Base-by-base conservation (phyloP, 2,888 invertebrate species). In the Iphiclides podalirius region DNA sequence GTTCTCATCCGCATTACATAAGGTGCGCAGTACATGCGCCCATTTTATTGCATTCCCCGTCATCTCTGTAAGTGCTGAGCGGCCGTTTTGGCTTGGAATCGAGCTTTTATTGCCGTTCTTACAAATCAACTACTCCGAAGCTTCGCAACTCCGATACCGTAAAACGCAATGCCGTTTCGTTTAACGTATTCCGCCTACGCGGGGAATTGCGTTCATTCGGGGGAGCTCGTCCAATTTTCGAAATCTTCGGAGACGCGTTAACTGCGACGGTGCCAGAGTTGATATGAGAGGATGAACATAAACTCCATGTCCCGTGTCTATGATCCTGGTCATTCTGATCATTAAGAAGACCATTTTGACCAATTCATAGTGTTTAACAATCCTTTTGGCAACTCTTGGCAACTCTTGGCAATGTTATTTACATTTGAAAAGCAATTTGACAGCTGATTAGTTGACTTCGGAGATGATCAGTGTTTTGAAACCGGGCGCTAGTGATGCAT, bases 31-130 rank as follows among this genome's bases (percentile, higher is more conserved):
- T 36, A 36, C 40, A 46, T 33, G 34, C 31, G 15, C 14, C 37
- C 33, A 34, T 49, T 38, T 49, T 26, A 47, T 47, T 7, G 42
- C 48, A 49, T 49, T 49, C 43, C 33, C 13, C 43, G 37, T 43
- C 37, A 44, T 38, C 43, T 43, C 49, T 15, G 13, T 39, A 43
- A 17, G 48, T 38, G 20, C 34, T 39, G 43, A 38, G 23, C 26
- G 34, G 17, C 16, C 12, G 41, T 41, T 38, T 49, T 39, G 26
- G 38, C 11, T 42, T 12, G 42, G 42, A 38, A 42, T 14, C 2
- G 8, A 14, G 13, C 37, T 2, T 34, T 43, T n/a, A 49, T 14
- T 23, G 38, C 20, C 17, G 47, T 39, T 49, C 43, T 49, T 49
- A 39, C 38, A 4, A 16, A 15, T 20, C 16, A 23, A 33, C 33